A percentile compares a stretch with the other conserved stretches of the same genome.
phyloP scores from a whole-genome alignment of 2,888 invertebrate species.

The Scotopteryx bipunctaria region DNA sequence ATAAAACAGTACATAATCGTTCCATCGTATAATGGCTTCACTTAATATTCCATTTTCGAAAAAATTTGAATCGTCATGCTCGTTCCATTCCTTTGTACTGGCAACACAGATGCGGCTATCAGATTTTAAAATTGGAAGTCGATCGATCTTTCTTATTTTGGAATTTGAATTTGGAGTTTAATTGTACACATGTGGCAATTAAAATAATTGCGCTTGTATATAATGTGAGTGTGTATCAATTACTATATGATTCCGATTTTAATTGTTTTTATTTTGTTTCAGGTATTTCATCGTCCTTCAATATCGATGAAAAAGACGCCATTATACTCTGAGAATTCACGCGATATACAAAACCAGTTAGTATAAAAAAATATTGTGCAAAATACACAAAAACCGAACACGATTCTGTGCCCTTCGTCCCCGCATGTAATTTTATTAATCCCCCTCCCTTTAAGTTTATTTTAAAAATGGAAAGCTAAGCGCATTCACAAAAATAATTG shows the following conservation, averaged over 20 bases:
- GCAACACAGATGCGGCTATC: conserved; percentile 72
- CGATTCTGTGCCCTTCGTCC: conserved; percentile 37
- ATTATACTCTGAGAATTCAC: too few relatives aligned
- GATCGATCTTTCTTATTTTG: conserved; percentile 69
- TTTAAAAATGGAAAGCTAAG: conserved; percentile 69
- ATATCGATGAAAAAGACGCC: too few relatives aligned
- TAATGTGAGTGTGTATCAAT: too few relatives aligned
- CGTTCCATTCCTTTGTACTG: conserved; percentile 76
- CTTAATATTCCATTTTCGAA: conserved; percentile 82
- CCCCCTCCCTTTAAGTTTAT: conserved; percentile 67
- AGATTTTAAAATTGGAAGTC: conserved; percentile 78
- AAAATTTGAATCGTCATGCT: conserved; percentile 82
- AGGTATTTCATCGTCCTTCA: conserved; percentile 24
- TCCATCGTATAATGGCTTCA: conserved; percentile 78
- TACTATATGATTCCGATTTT: not conserved
- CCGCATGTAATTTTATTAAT: conserved; percentile 67
- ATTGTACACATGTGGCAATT: conserved; percentile 54
- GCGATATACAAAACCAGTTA: conserved; percentile 14
- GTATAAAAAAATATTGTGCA: conserved; percentile 22
- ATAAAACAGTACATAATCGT: conserved; percentile 70
- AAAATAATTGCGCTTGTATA: conserved; percentile 43
- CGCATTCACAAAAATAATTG: conserved; percentile 74
- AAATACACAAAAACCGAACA: conserved; percentile 12
- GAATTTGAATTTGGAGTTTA: conserved; percentile 63
- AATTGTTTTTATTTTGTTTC: conserved; percentile 51